phyloP scores from a whole-genome alignment of 2,888 invertebrate species.

The Ectemnius continuus region DNA sequence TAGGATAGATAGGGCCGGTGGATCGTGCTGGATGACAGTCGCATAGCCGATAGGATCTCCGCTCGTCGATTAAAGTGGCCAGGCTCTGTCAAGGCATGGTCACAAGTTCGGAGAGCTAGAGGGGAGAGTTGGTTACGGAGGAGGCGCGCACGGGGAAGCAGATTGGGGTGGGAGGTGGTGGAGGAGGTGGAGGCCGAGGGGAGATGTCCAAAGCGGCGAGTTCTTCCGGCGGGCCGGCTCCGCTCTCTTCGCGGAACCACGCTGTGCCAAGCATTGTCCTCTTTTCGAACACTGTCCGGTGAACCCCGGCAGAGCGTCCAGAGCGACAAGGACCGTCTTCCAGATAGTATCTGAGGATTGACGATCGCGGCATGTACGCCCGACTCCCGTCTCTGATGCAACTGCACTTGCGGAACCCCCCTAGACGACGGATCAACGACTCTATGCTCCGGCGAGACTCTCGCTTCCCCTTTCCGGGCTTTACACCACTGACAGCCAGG shows the following conservation, averaged over 20 bases:
- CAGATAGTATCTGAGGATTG: slow-evolving; percentile 47
- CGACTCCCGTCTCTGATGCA: not conserved
- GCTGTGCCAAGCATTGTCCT: slow-evolving; percentile 48
- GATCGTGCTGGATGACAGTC: slow-evolving; percentile 56
- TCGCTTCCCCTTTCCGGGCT: no score
- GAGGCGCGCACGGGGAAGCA: not conserved
- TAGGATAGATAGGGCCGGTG: slow-evolving; percentile 32
- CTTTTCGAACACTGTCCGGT: slow-evolving; percentile 45
- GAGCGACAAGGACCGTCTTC: slow-evolving; percentile 55
- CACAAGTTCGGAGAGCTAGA: not conserved
- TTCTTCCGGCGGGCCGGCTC: slow-evolving; percentile 58
- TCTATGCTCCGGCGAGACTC: no score
- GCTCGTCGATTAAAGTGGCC: slow-evolving; percentile 53
- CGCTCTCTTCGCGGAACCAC: slow-evolving; percentile 30
- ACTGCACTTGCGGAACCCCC: slow-evolving; percentile 3
- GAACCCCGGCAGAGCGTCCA: slow-evolving; percentile 46
- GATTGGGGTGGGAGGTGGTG: not conserved
- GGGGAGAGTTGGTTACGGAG: not conserved
- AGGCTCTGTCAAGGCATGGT: slow-evolving; percentile 17
- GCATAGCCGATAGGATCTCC: slow-evolving; percentile 51
- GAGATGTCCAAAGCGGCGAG: slow-evolving; percentile 39
- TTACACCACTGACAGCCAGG: no score
- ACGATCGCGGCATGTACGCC: slow-evolving; percentile 7
- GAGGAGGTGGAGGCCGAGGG: slow-evolving; percentile 28
- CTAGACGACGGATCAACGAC: no score